A percentile compares a stretch with the other conserved stretches of the same genome.
Conservation (phyloP, 2,888 invertebrate species). For the Cataglyphis cursor region DNA sequence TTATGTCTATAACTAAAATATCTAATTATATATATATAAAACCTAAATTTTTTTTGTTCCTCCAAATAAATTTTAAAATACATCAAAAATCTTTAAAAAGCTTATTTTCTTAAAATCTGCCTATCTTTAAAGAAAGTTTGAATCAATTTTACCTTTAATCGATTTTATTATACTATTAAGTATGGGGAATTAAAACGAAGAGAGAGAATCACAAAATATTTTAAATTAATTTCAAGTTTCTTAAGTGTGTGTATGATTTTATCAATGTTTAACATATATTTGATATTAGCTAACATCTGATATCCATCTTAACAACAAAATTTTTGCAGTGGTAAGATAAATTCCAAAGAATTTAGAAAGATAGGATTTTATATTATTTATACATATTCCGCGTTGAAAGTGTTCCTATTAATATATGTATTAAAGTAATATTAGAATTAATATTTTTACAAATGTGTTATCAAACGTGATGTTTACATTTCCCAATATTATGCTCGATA, state of each 20-base stretch:
- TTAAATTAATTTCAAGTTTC: background rate
- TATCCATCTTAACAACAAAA: background rate
- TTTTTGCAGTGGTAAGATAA: background rate
- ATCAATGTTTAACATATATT: background rate
- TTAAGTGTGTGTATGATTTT: background rate
- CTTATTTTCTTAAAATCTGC: background rate
- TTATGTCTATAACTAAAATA: background rate
- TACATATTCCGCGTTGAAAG: background rate
- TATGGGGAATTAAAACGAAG: background rate
- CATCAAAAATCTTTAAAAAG: background rate
- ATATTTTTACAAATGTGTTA: slow-evolving; percentile 26
- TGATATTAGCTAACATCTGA: background rate
- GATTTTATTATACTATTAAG: background rate
- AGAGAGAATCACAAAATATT: background rate
- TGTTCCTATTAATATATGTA: slow-evolving; percentile 27
- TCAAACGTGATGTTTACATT: slow-evolving; percentile 23
- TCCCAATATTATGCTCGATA: slow-evolving; percentile 23
- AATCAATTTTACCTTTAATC: background rate
- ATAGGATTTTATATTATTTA: slow-evolving; percentile 27
- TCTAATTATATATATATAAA: background rate
- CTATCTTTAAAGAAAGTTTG: slow-evolving; percentile 1
- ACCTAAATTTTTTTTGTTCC: background rate
- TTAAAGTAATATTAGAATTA: slow-evolving; percentile 34
- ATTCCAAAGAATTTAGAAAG: background rate
- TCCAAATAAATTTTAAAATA: background rate